A percentile compares a stretch with the other conserved stretches of the same genome.
Conservation (phyloP, 2,888 invertebrate species). For the Heliconius ismenius region DNA sequence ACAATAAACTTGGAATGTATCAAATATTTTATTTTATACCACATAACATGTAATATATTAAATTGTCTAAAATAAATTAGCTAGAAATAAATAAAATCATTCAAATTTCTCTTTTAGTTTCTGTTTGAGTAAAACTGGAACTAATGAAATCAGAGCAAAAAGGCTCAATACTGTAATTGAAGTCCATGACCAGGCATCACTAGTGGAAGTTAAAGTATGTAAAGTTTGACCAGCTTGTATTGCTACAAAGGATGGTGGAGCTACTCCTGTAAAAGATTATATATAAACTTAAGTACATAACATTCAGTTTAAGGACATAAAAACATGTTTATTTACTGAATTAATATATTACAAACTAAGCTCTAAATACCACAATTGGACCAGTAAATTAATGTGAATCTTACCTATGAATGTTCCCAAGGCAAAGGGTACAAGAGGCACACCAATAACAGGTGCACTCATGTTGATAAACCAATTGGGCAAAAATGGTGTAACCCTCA, state of each 20-base stretch:
- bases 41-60: constrained; percentile 32
- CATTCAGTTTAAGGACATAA: not conserved
- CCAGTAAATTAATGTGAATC: constrained; percentile 42
- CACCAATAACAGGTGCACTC: constrained; percentile 97
- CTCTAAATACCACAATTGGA: not conserved
- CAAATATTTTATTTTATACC: constrained; percentile 57
- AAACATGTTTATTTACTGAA: not conserved
- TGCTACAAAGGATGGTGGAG: constrained; percentile 97
- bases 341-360: not conserved
- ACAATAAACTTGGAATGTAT: constrained; percentile 62
- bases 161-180: constrained; percentile 89
- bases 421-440: constrained; percentile 95
- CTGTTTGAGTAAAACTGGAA: constrained; percentile 93
- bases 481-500: constrained; percentile 97
- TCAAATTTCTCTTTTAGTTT: constrained; percentile 89
- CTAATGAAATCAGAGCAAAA: constrained; percentile 91
- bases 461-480: constrained; percentile 99
- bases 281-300: not conserved
- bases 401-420: constrained; percentile 96
- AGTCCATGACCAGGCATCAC: constrained; percentile 93
- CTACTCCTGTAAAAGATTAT: constrained; percentile 86
- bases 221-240: constrained; percentile 99
- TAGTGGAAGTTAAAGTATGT: constrained; percentile 93
- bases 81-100: constrained; percentile 71
- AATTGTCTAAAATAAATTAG: constrained; percentile 59